Evolutionary conservation across 2,888 invertebrate genomes (phyloP).

Genomic region (Carterocephalus palaemon): DNA sequence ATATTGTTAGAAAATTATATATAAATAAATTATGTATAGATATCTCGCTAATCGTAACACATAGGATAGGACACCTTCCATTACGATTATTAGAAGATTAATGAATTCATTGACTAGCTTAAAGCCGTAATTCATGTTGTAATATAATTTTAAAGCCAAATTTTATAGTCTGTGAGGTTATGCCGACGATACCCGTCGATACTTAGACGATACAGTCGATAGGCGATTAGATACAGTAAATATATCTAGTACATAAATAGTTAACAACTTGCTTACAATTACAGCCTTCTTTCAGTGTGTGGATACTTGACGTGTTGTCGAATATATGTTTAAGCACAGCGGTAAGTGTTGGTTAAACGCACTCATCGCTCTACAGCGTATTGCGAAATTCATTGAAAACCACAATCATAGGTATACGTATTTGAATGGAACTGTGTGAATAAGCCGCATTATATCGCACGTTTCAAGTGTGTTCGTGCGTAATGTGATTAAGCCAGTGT

Average conservation of each 20-base stretch:
- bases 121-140: conserved; percentile 72
- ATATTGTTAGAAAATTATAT: conserved; percentile 75
- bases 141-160: conserved; percentile 78
- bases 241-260: conserved; percentile 73
- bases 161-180: conserved; percentile 78
- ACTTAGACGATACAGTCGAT: conserved; percentile 64
- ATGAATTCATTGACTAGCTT: conserved; percentile 72
- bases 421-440: no score
- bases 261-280: conserved; percentile 70
- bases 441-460: no score
- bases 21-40: conserved; percentile 64
- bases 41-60: conserved; percentile 61
- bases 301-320: no score
- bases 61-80: conserved; percentile 52
- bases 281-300: conserved; percentile 53
- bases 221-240: conserved; percentile 65
- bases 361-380: no score
- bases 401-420: no score
- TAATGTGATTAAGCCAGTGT: no score
- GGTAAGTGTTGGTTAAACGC: no score
- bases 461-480: no score
- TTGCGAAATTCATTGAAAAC: no score
- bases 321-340: no score
- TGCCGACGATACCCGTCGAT: conserved; percentile 65
- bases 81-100: conserved; percentile 64